Base-by-base conservation (phyloP, 2,797 vertebrate species). In the Gambusia yucatana region DNA sequence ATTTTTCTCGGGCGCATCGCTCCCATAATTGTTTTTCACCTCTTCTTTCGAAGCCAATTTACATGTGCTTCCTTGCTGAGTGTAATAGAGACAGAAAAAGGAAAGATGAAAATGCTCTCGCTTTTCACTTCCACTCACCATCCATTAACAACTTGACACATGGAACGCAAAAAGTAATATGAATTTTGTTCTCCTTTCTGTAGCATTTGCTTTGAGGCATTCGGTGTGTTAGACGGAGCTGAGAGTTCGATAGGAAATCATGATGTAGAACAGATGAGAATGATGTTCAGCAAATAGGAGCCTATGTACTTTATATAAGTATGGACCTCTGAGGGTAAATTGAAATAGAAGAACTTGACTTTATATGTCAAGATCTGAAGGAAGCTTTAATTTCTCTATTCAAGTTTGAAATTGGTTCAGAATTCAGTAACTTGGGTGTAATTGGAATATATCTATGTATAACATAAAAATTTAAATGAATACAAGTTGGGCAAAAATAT, bases 1-100 rank as follows among this genome's bases (percentile, higher is more conserved):
- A 95, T 96, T 95, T 94, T 94, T 95, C 87, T 91, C 83, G 89
- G 93, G 92, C 92, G 90, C 91, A 88, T 91, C 85, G 91, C 90
- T 88, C 91, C 87, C 90, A 94, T 96, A 96, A 96, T 96, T 96
- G 95, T 96, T 96, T 96, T 95, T 94, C 93, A 94, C 93, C 92
- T 94, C 93, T 96, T 93, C 93, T 92, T 92, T 95, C 90, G 79
- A 85, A 89, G 95, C 94, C 95, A 96, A 96, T 96, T 96, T 95
- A 95, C 95, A 95, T 93, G 88, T 85, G 89, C 91, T 89, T 89
- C 88, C 91, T 92, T 79, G 86, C 87, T 33, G 88, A 84, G 87
- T 91, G 90, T 86, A 90, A 94, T 90, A 90, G 90, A 90, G 89
- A 92, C 84, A 87, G 90, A 91, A 88, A 86, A 88, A 82, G 83